Evolutionary conservation across 2,888 invertebrate species (phyloP), one percentile per base, ranked within the genome.

Genomic region (Mechanitis mazaeus): DNA sequence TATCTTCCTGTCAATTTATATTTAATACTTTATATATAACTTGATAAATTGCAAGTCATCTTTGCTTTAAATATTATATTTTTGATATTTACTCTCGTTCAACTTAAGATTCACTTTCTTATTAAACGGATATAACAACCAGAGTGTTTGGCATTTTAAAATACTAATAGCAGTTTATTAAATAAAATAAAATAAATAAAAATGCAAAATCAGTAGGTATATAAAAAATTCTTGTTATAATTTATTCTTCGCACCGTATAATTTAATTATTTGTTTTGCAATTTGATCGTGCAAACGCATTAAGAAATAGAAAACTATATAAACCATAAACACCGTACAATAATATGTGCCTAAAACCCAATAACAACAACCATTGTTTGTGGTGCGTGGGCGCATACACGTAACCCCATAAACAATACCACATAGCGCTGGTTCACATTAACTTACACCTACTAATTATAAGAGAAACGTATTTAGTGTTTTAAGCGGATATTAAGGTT

Each of bases 361-460:
- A 55, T 58, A 56, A 58, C 59, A 66, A 64, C 66, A 66, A 59
- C 59, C 59, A 56, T 33, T 60, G 46, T 60, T 58, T 45, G 7
- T 20, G 31, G n/a, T 35, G 80, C 79, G 79, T 83, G 83, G 70
- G 80, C 73, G 71, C 50, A 28, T 20, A 50, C 50, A 50, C 50
- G 31, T 31, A 9, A 11, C 74, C 71, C 69, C 74, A 78, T 83
- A 83, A 85, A 84, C 83, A 80, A 75, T 75, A 76, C 35, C 47
- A 45, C 35, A 56, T 77, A 77, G 79, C 80, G 81, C 85, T 84
- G 87, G 79, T 85, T 80, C 81, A 80, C 81, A 82, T 87, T 81
- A 76, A 78, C 84, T 81, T 81, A 86, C 88, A 85, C 87, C 85
- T 84, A 73, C 87, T 89, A 88, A 89, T 89, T 87, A 84, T 85